Evolutionary conservation across 92 coral and sea anemone genomes (phyloP).

Genomic region (Zoanthus solanderi): DNA sequence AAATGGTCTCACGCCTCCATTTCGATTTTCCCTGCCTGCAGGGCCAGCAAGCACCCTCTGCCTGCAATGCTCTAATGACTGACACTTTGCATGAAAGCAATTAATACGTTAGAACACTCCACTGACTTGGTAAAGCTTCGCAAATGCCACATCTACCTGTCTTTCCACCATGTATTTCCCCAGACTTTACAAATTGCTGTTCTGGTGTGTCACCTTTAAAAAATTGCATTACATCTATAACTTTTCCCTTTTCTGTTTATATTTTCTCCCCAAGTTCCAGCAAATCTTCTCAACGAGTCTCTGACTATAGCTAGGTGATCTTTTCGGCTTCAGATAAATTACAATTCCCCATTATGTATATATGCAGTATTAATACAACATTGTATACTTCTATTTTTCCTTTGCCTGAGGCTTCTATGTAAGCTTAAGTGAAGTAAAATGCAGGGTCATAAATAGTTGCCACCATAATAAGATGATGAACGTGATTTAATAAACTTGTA

Average conservation of each 20-base stretch:
- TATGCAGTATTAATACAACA: slow-evolving; percentile 57
- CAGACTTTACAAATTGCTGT: slow-evolving; percentile 45
- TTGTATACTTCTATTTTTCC: slow-evolving; percentile 31
- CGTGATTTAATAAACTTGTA: slow-evolving; percentile 43
- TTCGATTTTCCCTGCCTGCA: slow-evolving; percentile 31
- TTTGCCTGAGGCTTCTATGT: slow-evolving; percentile 18
- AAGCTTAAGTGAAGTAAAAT: slow-evolving; percentile 38
- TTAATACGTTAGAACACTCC: slow-evolving; percentile 13
- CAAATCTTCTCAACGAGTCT: slow-evolving; percentile 50
- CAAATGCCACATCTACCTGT: slow-evolving; percentile 47
- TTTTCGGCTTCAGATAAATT: slow-evolving; percentile 50
- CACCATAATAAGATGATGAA: slow-evolving; percentile 18
- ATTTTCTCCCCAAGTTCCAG: slow-evolving; percentile 29
- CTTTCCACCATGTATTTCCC: slow-evolving; percentile 56
- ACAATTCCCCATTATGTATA: slow-evolving; percentile 59
- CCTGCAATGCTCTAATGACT: background rate
- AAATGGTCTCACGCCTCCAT: slow-evolving; percentile 43
- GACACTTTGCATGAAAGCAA: slow-evolving; percentile 13
- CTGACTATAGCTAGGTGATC: slow-evolving; percentile 46
- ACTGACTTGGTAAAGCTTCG: slow-evolving; percentile 21
- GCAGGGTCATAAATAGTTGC: slow-evolving; percentile 53
- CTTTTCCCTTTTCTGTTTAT: slow-evolving; percentile 6
- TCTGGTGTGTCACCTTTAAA: slow-evolving; percentile 47
- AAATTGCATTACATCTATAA: slow-evolving; percentile 42
- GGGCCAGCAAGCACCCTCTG: slow-evolving; percentile 42